Conservation (phyloP, 1,140 invertebrate species). For the Agraylea sexmaculata region DNA sequence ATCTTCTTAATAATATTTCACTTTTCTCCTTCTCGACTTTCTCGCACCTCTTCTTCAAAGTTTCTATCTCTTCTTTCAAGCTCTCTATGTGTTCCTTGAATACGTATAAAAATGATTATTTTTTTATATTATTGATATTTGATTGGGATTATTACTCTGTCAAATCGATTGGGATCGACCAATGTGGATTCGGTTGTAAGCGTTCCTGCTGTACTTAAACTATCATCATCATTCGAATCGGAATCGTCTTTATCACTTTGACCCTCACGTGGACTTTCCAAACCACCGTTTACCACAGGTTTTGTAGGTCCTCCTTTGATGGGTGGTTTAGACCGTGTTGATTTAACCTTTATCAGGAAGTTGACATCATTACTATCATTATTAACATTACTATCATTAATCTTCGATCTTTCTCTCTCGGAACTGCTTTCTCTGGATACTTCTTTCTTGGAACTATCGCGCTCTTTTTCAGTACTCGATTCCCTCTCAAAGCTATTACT, state of each 20-base stretch:
- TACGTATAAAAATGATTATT: not conserved
- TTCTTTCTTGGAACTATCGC: constrained; percentile 29
- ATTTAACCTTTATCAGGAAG: constrained; percentile 43
- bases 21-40: constrained; percentile 76
- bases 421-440: constrained; percentile 31
- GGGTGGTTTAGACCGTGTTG: constrained; percentile 27
- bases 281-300: constrained; percentile 23
- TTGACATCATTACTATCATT: constrained; percentile 42
- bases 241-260: constrained; percentile 21
- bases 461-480: constrained; percentile 40
- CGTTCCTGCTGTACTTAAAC: constrained; percentile 32
- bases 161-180: constrained; percentile 32
- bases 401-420: constrained; percentile 32
- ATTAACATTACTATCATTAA: constrained; percentile 27
- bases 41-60: constrained; percentile 59
- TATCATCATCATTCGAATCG: constrained; percentile 32
- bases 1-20: constrained; percentile 63
- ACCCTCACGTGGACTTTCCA: constrained; percentile 4
- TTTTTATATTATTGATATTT: not conserved
- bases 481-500: constrained; percentile 41
- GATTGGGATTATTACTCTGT: constrained; percentile 14
- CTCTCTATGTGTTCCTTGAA: constrained; percentile 53
- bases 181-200: constrained; percentile 34
- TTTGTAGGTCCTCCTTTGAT: constrained; percentile 32
- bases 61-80: constrained; percentile 55